Evolutionary conservation across 2,113 vertebrate genomes (phyloP).

Genomic region (Dunckerocampus dactyliophorus): DNA sequence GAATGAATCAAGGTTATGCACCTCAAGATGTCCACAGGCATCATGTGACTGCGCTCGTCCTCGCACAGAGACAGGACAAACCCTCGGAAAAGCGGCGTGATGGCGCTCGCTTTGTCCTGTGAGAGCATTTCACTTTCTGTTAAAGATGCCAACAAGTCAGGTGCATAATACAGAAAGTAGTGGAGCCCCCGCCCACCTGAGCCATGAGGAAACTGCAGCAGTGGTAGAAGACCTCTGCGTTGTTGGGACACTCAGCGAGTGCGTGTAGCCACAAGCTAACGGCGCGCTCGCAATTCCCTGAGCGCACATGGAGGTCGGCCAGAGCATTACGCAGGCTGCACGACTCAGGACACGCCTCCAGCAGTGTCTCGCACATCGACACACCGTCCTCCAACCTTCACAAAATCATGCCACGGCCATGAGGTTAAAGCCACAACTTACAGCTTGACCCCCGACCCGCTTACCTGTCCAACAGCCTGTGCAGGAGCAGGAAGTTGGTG

Average conservation of each 20-base stretch:
- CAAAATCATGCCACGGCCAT: not conserved
- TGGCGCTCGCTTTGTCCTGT: constrained; percentile 75
- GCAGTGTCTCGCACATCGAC: constrained; percentile 74
- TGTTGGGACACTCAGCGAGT: constrained; percentile 78
- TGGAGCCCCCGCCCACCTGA: constrained; percentile 73
- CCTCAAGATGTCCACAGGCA: constrained; percentile 82
- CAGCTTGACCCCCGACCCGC: not conserved
- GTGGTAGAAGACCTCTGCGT: constrained; percentile 83
- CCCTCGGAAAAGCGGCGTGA: constrained; percentile 79
- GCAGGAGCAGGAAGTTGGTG: constrained; percentile 80
- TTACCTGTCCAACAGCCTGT: constrained; percentile 82
- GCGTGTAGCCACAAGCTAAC: constrained; percentile 79
- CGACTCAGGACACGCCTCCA: constrained; percentile 76
- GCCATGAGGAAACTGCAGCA: constrained; percentile 83
- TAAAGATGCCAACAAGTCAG: not conserved
- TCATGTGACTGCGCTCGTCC: constrained; percentile 65
- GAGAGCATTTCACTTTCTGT: constrained; percentile 4
- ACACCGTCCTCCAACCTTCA: constrained; percentile 78
- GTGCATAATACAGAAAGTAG: not conserved
- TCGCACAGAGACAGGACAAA: constrained; percentile 86
- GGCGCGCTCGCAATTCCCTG: constrained; percentile 67
- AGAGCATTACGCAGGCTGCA: constrained; percentile 80
- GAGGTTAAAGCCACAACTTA: too few species aligned
- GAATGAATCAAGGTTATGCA: constrained; percentile 38
- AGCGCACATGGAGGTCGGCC: constrained; percentile 75